Evolutionary conservation across 2,113 vertebrate species (phyloP).

Genomic region (Amphiprion percula): DNA sequence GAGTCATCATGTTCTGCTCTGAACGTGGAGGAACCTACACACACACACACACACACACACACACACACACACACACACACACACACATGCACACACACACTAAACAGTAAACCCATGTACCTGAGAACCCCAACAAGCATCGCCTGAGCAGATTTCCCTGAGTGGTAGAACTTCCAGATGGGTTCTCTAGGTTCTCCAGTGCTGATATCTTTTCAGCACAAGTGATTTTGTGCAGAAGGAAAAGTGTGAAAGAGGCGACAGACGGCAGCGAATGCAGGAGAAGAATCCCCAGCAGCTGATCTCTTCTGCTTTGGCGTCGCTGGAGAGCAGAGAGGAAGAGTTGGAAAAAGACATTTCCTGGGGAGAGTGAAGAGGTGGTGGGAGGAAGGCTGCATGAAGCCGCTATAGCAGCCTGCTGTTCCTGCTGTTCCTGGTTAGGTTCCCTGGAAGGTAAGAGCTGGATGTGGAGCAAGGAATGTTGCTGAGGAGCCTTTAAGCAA

Average conservation of each 20-base stretch:
- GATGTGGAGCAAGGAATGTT: conserved; percentile 34
- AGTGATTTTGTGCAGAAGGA: neutral
- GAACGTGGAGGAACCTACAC: conserved; percentile 15
- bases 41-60: neutral
- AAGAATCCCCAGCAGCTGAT: conserved; percentile 16
- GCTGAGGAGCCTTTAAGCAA: conserved; percentile 3
- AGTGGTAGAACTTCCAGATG: neutral
- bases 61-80: neutral
- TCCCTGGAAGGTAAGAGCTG: conserved; percentile 23
- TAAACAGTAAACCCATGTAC: neutral
- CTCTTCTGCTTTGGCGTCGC: conserved; percentile 43
- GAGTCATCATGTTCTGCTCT: conserved; percentile 75
- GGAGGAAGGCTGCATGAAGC: conserved; percentile 18
- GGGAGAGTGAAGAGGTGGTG: conserved; percentile 46
- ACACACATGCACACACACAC: neutral
- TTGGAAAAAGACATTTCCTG: conserved; percentile 76
- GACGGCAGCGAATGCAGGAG: conserved; percentile 6
- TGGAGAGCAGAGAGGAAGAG: conserved; percentile 45
- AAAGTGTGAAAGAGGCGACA: conserved; percentile 16
- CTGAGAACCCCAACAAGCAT: neutral
- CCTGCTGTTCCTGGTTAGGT: conserved; percentile 14
- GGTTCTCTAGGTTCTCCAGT: neutral
- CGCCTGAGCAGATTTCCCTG: neutral
- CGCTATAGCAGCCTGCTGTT: conserved; percentile 1
- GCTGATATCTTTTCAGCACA: neutral